These are phyloP conservation scores for Mongoloraphidia duomilia DNA, from an alignment of 2,888 invertebrate genomes.

Conservation along the genomic window DNA sequence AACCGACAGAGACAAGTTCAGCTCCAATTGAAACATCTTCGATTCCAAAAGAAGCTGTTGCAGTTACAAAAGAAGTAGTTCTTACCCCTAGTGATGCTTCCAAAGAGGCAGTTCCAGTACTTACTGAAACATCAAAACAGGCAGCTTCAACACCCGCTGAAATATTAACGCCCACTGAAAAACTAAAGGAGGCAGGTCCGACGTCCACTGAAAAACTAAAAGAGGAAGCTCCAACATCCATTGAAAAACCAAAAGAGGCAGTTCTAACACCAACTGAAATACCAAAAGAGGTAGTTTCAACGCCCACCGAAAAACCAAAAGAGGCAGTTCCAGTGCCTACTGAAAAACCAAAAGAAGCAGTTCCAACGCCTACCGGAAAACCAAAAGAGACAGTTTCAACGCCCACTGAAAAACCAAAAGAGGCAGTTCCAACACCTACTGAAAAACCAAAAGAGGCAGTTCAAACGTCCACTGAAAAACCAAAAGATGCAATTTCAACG, in stretches of 20 bases:
- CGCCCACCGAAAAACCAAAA: constrained; percentile 13
- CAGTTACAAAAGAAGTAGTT: not conserved
- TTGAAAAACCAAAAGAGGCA: constrained; percentile 8
- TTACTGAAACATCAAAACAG: not conserved
- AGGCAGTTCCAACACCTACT: constrained; percentile 8
- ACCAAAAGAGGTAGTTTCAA: constrained; percentile 11
- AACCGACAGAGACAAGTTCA: not conserved
- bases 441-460: constrained; percentile 10
- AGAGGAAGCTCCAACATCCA: constrained; percentile 6
- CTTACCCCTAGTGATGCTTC: constrained; percentile 1
- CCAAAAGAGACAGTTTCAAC: constrained; percentile 6
- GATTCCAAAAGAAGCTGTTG: not conserved
- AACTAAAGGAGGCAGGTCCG: not conserved
- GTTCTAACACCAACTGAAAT: constrained; percentile 12
- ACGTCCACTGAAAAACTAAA: not conserved
- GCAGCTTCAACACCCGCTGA: constrained; percentile 1
- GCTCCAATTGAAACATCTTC: constrained; percentile 3
- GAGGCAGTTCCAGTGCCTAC: constrained; percentile 7
- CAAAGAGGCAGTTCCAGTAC: not conserved
- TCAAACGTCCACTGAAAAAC: constrained; percentile 1
- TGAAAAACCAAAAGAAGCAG: constrained; percentile 7
- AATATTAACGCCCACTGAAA: not conserved
- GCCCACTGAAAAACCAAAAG: constrained; percentile 10
- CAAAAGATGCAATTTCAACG: constrained; percentile 1
- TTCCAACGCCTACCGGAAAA: constrained; percentile 7